These are phyloP conservation scores for Saturnia pavonia DNA, from an alignment of 2,888 invertebrate species.

Conservation along the genomic window DNA sequence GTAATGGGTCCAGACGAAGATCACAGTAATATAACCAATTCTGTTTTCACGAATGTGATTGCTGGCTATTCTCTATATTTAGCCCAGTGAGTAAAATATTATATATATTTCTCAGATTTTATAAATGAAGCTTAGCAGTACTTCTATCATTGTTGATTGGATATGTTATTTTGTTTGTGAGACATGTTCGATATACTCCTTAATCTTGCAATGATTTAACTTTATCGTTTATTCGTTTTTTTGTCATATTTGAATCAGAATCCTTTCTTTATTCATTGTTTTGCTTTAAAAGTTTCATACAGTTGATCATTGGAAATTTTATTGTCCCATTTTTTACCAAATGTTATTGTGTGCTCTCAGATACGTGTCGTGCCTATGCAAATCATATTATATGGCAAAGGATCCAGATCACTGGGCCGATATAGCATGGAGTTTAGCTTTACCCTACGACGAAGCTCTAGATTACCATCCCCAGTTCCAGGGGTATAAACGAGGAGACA, in stretches of 20 bases:
- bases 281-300: not conserved
- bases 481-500: constrained; percentile 68
- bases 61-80: constrained; percentile 81
- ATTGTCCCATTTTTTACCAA: no score
- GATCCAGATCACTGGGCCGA: constrained; percentile 71
- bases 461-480: constrained; percentile 83
- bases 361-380: constrained; percentile 73
- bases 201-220: no score
- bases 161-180: not conserved
- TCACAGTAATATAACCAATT: constrained; percentile 80
- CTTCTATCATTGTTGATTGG: not conserved
- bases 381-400: constrained; percentile 62
- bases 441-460: constrained; percentile 71
- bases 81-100: constrained; percentile 68
- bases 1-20: constrained; percentile 86
- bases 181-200: no score
- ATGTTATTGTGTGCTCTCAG: constrained; percentile 40
- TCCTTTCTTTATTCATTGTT: not conserved
- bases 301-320: not conserved
- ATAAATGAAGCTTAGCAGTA: not conserved
- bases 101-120: not conserved
- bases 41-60: constrained; percentile 82
- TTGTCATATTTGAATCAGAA: not conserved
- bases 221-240: no score
- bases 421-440: constrained; percentile 75